Conservation (phyloP, 2,888 invertebrate species). For the Cantharis nigra region DNA sequence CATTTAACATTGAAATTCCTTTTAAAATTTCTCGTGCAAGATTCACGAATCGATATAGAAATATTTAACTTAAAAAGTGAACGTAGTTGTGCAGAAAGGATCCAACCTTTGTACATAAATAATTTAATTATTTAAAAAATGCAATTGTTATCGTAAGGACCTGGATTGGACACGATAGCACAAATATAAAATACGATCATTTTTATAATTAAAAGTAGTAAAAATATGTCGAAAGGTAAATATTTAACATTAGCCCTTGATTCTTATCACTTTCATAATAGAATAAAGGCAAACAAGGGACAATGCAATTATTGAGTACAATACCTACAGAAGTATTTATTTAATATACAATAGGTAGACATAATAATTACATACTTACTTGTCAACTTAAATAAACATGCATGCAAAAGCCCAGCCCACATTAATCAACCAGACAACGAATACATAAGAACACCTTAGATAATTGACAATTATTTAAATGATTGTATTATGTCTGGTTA, state of each 20-base stretch:
- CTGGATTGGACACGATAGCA: not conserved
- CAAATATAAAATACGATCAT: not conserved
- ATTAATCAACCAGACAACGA: slow-evolving; percentile 19
- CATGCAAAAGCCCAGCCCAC: slow-evolving; percentile 28
- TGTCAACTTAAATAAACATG: slow-evolving; percentile 27
- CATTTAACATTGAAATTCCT: no score
- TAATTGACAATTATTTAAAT: slow-evolving; percentile 20
- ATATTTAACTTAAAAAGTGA: not conserved
- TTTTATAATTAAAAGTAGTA: not conserved
- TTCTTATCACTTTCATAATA: not conserved
- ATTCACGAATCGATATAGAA: not conserved
- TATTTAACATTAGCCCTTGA: not conserved
- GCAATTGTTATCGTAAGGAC: not conserved
- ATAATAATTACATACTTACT: slow-evolving; percentile 26
- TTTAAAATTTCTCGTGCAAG: not conserved
- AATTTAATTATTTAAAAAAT: no score
- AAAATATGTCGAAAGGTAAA: not conserved
- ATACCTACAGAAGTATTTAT: not conserved
- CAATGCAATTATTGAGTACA: not conserved
- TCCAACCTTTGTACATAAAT: not conserved
- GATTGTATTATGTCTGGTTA: not conserved
- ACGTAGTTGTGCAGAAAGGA: not conserved
- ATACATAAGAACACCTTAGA: slow-evolving; percentile 27
- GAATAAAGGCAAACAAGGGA: not conserved
- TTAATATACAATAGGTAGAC: slow-evolving; percentile 19